Conservation (phyloP, 2,888 invertebrate species). For the Panzeria rudis region DNA sequence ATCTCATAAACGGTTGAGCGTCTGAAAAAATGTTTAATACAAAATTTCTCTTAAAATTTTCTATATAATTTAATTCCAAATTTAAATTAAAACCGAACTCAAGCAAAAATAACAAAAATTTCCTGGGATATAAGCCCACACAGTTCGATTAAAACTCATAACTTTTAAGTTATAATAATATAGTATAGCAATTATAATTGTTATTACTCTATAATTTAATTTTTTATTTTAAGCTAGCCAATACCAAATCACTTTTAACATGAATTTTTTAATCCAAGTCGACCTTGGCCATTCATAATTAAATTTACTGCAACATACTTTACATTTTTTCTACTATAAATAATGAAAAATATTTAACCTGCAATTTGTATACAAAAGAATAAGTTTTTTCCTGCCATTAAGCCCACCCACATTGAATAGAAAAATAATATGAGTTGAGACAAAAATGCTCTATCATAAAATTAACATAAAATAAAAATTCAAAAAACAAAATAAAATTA, state of each 20-base stretch:
- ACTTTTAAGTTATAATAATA: no score
- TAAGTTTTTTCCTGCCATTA: slow-evolving; percentile 30
- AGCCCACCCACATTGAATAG: slow-evolving; percentile 12
- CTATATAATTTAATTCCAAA: no score
- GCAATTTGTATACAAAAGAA: background rate
- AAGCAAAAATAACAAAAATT: no score
- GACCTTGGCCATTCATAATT: slow-evolving; percentile 16
- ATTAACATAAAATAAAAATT: slow-evolving; percentile 26
- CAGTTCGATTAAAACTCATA: no score
- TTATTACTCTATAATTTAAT: background rate
- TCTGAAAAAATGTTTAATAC: no score
- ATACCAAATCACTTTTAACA: background rate
- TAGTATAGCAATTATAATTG: no score
- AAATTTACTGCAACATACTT: background rate
- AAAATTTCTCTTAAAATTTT: no score
- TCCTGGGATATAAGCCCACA: no score
- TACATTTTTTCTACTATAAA: background rate
- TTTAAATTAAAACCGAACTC: no score
- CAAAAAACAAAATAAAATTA: no score
- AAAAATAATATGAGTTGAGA: background rate
- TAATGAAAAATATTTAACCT: slow-evolving; percentile 14
- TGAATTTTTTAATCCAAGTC: background rate
- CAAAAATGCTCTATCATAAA: slow-evolving; percentile 16
- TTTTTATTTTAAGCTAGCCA: background rate
- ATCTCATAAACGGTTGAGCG: no score